Evolutionary conservation across 2,113 vertebrate species (phyloP).

Genomic region (Microtus ochrogaster): DNA sequence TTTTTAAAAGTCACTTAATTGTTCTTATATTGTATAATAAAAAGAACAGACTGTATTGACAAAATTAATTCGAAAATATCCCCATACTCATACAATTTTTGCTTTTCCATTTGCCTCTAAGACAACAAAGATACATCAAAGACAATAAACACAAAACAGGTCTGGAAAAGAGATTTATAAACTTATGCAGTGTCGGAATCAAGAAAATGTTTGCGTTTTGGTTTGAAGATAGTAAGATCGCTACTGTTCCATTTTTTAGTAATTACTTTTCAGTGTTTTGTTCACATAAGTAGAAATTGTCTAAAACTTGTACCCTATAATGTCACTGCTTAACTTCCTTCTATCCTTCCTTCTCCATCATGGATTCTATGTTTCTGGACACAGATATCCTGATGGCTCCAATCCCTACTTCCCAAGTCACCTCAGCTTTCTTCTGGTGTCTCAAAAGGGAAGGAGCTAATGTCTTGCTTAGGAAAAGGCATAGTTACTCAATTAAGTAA

Average conservation of each 20-base stretch:
- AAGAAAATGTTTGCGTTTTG: conserved; percentile 60
- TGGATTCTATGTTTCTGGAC: conserved; percentile 34
- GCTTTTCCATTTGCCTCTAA: conserved; percentile 82
- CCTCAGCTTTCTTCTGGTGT: conserved; percentile 54
- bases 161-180: conserved; percentile 77
- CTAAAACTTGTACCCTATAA: not conserved
- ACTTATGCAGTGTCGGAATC: conserved; percentile 63
- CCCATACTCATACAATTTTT: conserved; percentile 25
- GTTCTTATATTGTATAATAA: conserved; percentile 85
- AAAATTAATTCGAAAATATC: conserved; percentile 82
- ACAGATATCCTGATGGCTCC: conserved; percentile 60
- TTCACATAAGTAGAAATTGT: conserved; percentile 53
- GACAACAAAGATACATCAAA: conserved; percentile 77
- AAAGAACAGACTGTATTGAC: conserved; percentile 83
- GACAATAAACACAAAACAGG: conserved; percentile 77
- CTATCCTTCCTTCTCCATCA: conserved; percentile 39
- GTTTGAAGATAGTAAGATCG: conserved; percentile 62
- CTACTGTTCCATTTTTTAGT: conserved; percentile 51
- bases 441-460: conserved; percentile 62
- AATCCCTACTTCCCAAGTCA: conserved; percentile 55
- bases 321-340: not conserved
- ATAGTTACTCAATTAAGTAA: conserved; percentile 78
- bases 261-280: conserved; percentile 65
- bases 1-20: conserved; percentile 85
- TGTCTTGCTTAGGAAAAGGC: conserved; percentile 69